Evolutionary conservation across 2,888 invertebrate genomes (phyloP).

Genomic region (Bellardia pandia): DNA sequence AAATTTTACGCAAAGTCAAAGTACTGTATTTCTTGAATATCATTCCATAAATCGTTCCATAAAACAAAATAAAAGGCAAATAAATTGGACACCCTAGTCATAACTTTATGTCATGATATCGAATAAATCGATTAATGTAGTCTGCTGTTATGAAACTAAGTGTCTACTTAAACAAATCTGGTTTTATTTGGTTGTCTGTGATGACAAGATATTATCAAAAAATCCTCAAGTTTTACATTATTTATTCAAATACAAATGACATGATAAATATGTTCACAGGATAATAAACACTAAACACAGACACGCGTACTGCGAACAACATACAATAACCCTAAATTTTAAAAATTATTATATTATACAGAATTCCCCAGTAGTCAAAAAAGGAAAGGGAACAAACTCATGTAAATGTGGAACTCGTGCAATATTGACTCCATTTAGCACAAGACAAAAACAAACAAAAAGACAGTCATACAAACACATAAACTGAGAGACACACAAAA

Average conservation of each 20-base stretch:
- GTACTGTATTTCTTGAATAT: no score
- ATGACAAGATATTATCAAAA: constrained; percentile 64
- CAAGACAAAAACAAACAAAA: constrained; percentile 51
- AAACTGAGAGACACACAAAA: constrained; percentile 61
- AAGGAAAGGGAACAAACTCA: constrained; percentile 57
- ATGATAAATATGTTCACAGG: constrained; percentile 79
- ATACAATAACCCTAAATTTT: constrained; percentile 60
- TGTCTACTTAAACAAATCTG: no score
- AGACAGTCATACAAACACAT: constrained; percentile 58
- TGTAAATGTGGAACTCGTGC: constrained; percentile 24
- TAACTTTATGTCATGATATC: no score
- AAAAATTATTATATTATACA: constrained; percentile 66
- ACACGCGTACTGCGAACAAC: constrained; percentile 79
- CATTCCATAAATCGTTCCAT: no score
- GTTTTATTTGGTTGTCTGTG: background rate
- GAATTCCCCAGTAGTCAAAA: background rate
- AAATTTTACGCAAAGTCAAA: no score
- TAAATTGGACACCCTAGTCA: no score
- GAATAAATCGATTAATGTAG: no score
- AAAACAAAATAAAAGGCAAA: no score
- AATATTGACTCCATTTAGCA: constrained; percentile 64
- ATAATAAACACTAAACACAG: constrained; percentile 84
- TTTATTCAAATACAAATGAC: constrained; percentile 70
- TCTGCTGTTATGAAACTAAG: background rate
- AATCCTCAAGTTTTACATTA: constrained; percentile 43